phyloP scores from a whole-genome alignment of 2,797 vertebrate genomes.

The Eulemur rubriventer region DNA sequence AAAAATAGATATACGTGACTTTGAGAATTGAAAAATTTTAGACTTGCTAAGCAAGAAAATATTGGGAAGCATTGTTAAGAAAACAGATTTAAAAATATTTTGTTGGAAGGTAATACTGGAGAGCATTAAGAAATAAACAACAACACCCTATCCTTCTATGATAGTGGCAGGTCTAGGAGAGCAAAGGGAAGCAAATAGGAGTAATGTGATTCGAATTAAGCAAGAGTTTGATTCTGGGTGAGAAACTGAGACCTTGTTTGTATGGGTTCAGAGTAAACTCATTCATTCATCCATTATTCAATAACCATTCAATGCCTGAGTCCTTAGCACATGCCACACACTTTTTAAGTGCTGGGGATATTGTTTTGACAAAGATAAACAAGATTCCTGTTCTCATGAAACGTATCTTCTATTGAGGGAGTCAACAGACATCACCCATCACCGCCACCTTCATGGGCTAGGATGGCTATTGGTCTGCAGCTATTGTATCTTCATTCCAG shows the following conservation, averaged over 20 bases:
- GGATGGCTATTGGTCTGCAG: background rate
- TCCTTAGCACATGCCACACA: background rate
- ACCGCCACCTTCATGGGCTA: background rate
- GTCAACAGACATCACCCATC: background rate
- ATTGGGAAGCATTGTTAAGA: background rate
- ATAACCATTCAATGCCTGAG: background rate
- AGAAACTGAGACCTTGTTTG: background rate
- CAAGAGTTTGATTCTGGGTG: background rate
- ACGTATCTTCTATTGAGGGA: background rate
- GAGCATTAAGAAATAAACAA: background rate
- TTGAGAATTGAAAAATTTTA: constrained; percentile 34
- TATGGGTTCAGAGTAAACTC: background rate
- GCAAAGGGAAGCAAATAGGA: background rate
- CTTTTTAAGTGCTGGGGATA: background rate
- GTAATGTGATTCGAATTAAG: background rate
- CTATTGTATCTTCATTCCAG: background rate
- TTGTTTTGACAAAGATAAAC: background rate
- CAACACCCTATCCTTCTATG: background rate
- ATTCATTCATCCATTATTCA: background rate
- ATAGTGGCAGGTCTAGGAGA: background rate
- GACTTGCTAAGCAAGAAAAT: constrained; percentile 41
- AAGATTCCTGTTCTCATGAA: background rate
- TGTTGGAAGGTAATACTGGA: constrained; percentile 27
- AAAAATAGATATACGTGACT: background rate
- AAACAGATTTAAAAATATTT: background rate